Base-by-base conservation (phyloP, 2,113 vertebrate species). In the Urocolius indicus region DNA sequence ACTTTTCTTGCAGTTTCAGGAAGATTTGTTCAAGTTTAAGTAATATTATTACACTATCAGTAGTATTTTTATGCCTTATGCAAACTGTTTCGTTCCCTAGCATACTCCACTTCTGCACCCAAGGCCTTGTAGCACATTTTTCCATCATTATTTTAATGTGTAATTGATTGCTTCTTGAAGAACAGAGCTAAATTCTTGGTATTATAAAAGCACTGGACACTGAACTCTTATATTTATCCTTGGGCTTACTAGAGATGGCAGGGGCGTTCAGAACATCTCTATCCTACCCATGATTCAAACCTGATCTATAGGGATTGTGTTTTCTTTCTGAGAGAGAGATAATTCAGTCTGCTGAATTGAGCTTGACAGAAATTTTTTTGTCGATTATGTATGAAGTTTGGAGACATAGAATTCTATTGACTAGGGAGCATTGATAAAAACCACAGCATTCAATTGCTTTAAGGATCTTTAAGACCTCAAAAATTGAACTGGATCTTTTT, bases 251-350 rank as follows among this genome's bases (percentile, higher is more conserved):
- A 55, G 68, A 81, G 48, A 55, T 68, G 61, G 63, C 63, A 91
- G 36, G 38, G 48, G 84, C 30, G 45, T 90, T 96, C 57, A 72
- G 88, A 90, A 78, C 27, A 81, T 78, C 75, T 94, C 88, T 94
- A 81, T 94, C 85, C n/a, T 94, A 80, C 29, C 75, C 48, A n/a
- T 92, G 80, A 92, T 65, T 96, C 92, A 95, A 75, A 78, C n/a
- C 48, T 87, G 68, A 90, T 92, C 88, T 84, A 46, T 57, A 68
- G 61, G 57, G 79, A 92, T 89, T 96, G 88, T 86, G 88, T 92
- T 93, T 88, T 88, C 61, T 93, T 77, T 87, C 65, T 84, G 73
- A 89, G 88, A 84, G 74, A 91, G 67, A 91, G 18, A 95, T 90
- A 86, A 95, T 90, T 96, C 86, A 46, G 30, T 75, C 83, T 90